Evolutionary conservation across 2,113 vertebrate genomes (phyloP).

Genomic region (Thermophis baileyi): DNA sequence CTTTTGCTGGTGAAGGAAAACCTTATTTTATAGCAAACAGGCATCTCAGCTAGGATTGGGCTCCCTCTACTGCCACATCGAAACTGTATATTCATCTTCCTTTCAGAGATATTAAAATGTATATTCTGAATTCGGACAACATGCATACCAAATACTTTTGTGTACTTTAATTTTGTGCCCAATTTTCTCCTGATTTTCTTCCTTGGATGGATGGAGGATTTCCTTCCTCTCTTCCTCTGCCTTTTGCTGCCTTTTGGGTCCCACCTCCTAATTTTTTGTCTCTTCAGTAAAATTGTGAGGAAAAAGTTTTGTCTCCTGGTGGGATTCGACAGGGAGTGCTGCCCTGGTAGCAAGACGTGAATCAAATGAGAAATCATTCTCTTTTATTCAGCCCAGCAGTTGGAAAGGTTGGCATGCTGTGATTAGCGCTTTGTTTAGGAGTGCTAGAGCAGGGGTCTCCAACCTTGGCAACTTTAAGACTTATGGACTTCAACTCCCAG

Average conservation of each 20-base stretch:
- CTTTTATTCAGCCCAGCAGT: constrained; percentile 4
- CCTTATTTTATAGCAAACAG: background rate
- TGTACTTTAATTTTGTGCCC: background rate
- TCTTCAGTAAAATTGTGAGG: background rate
- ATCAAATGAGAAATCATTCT: background rate
- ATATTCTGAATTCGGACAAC: background rate
- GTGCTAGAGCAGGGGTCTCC: too few relatives aligned
- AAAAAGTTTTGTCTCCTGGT: background rate
- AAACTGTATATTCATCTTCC: background rate
- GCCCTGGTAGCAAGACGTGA: background rate
- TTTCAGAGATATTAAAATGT: background rate
- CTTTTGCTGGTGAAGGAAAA: background rate
- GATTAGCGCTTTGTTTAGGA: background rate
- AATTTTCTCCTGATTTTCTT: background rate
- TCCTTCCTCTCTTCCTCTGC: background rate
- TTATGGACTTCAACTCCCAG: too few relatives aligned
- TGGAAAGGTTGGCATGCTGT: background rate
- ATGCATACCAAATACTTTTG: background rate
- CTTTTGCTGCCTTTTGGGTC: too few relatives aligned
- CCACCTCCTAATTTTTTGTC: background rate
- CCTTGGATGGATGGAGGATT: background rate
- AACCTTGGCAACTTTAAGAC: too few relatives aligned
- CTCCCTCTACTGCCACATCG: background rate
- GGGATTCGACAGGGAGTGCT: background rate
- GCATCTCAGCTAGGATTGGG: background rate